Conservation (phyloP, 2,888 invertebrate genomes). For the Trichogramma evanescens region DNA sequence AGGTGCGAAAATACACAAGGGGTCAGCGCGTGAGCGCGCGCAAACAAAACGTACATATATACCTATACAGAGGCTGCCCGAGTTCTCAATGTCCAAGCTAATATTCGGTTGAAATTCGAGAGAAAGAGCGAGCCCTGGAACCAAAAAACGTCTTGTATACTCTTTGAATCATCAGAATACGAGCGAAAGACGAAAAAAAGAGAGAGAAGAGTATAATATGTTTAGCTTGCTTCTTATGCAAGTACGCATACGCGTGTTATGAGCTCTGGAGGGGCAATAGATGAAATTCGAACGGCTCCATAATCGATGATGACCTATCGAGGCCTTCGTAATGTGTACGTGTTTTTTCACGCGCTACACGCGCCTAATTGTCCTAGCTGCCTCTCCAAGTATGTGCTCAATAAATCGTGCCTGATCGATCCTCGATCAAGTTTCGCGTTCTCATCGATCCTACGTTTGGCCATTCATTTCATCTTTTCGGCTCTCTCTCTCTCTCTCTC, state of each 20-base stretch:
- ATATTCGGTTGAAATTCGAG: conserved; percentile 41
- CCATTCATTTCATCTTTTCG: no score
- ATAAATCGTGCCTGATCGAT: no score
- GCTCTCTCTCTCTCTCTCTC: no score
- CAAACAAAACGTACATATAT: conserved; percentile 12
- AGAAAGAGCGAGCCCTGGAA: conserved; percentile 9
- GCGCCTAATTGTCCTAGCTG: no score
- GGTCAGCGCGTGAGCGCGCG: conserved; percentile 3
- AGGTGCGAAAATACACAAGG: conserved; percentile 7
- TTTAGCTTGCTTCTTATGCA: no score
- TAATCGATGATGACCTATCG: no score
- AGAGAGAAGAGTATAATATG: neutral
- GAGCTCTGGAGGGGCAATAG: conserved; percentile 12
- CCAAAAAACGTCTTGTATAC: conserved; percentile 1
- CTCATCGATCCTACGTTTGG: no score
- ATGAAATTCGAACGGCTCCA: conserved; percentile 29
- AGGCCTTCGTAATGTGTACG: no score
- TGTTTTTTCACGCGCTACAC: no score
- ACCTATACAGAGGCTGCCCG: conserved; percentile 20
- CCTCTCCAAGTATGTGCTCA: no score
- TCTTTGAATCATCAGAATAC: no score
- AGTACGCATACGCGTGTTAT: conserved; percentile 1
- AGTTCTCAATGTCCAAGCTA: conserved; percentile 34
- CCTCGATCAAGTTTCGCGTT: no score
- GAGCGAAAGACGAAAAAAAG: conserved; percentile 2